Evolutionary conservation across 2,888 invertebrate species (phyloP).

Genomic region (Parnassius glacialis): DNA sequence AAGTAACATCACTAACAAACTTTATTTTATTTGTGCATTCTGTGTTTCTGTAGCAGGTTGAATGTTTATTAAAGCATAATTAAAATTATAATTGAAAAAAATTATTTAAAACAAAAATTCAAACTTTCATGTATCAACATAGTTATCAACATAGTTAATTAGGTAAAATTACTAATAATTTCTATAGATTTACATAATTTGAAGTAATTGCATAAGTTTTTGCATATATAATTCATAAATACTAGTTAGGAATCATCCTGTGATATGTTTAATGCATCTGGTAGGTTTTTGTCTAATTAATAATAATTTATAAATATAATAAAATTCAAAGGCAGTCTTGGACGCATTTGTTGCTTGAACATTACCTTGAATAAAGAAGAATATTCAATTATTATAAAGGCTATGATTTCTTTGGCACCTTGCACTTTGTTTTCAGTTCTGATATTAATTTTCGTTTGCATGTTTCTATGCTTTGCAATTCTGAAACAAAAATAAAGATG

Average conservation of each 20-base stretch:
- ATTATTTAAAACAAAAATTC: too few relatives aligned
- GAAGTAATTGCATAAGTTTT: too few relatives aligned
- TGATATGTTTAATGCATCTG: neutral
- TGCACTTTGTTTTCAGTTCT: constrained; percentile 46
- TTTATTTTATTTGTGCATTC: too few relatives aligned
- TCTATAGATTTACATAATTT: too few relatives aligned
- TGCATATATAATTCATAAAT: too few relatives aligned
- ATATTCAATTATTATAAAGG: constrained; percentile 34
- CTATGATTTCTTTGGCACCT: constrained; percentile 54
- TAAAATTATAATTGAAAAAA: too few relatives aligned
- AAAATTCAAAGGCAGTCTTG: constrained; percentile 17
- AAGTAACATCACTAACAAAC: too few relatives aligned
- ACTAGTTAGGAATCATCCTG: neutral
- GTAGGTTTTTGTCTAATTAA: neutral
- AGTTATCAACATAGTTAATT: too few relatives aligned
- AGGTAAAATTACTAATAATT: too few relatives aligned
- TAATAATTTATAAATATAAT: neutral
- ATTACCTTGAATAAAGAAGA: constrained; percentile 13
- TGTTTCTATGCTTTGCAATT: constrained; percentile 36
- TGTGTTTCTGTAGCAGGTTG: too few relatives aligned
- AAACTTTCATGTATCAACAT: too few relatives aligned
- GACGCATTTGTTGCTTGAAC: constrained; percentile 28
- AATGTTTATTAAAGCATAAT: too few relatives aligned
- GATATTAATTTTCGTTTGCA: constrained; percentile 44
- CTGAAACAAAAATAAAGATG: constrained; percentile 30